Conservation (phyloP, 2,113 vertebrate species). For the Poeciliopsis occidentalis region DNA sequence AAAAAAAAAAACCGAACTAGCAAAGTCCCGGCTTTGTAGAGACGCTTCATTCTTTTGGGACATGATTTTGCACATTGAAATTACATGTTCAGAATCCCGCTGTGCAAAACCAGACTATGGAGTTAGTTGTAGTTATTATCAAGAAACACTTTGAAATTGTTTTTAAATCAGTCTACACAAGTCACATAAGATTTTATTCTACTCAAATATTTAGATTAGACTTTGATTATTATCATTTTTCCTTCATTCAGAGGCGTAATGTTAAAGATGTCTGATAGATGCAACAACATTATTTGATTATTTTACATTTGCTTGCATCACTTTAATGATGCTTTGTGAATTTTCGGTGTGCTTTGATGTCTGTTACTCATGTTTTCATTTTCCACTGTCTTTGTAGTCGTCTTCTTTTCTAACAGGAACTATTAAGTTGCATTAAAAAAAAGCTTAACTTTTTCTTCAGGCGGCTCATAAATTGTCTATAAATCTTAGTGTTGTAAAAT, state of each 20-base stretch:
- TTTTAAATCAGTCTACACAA: not conserved
- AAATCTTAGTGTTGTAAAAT: not conserved
- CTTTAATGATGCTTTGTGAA: not conserved
- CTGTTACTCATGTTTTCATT: not conserved
- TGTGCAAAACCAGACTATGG: not conserved
- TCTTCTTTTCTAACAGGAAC: not conserved
- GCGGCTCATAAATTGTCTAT: not conserved
- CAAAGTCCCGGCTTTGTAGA: not conserved
- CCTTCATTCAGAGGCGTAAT: not conserved
- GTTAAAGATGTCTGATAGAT: not conserved
- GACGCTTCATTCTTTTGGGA: not conserved
- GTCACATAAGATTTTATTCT: not conserved
- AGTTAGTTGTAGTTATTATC: not conserved
- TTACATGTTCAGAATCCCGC: not conserved
- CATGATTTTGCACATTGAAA: not conserved
- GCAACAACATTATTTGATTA: not conserved
- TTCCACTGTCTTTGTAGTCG: not conserved
- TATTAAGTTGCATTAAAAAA: not conserved
- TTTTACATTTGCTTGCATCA: not conserved
- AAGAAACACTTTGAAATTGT: not conserved
- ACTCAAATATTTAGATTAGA: too few relatives aligned
- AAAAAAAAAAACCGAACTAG: not conserved
- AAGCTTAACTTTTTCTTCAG: not conserved
- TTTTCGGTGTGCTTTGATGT: not conserved
- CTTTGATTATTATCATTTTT: not conserved